Evolutionary conservation across 2,888 invertebrate species (phyloP).

Genomic region (Phaonia tiefii): DNA sequence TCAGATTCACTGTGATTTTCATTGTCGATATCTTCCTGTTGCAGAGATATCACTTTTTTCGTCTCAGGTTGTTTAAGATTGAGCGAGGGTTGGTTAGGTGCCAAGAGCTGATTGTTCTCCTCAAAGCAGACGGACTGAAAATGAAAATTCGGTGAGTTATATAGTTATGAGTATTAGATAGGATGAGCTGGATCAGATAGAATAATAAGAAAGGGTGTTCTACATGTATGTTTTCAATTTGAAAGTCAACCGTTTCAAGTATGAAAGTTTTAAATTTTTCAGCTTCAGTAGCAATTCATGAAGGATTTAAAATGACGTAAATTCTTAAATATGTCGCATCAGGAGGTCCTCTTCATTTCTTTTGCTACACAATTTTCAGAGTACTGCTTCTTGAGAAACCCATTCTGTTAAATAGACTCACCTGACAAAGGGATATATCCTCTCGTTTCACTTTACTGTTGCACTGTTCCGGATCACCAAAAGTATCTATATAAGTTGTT

Average conservation of each 20-base stretch:
- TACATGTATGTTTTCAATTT: background rate
- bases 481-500: slow-evolving; percentile 72
- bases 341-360: no score
- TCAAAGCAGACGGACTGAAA: slow-evolving; percentile 78
- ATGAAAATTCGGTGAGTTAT: no score
- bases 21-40: slow-evolving; percentile 64
- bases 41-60: slow-evolving; percentile 57
- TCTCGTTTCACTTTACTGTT: slow-evolving; percentile 67
- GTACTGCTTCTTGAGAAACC: background rate
- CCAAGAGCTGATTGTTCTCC: slow-evolving; percentile 72
- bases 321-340: no score
- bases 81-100: slow-evolving; percentile 59
- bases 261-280: no score
- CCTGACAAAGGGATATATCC: slow-evolving; percentile 82
- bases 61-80: slow-evolving; percentile 41
- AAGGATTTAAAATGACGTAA: no score
- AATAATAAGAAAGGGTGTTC: background rate
- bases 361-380: background rate
- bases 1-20: slow-evolving; percentile 66
- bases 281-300: no score
- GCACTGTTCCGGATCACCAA: slow-evolving; percentile 79
- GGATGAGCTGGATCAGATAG: no score
- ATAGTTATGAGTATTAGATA: no score
- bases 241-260: no score
- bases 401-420: slow-evolving; percentile 73